Conservation (phyloP, 2,888 invertebrate genomes). For the Ametastegia equiseti region DNA sequence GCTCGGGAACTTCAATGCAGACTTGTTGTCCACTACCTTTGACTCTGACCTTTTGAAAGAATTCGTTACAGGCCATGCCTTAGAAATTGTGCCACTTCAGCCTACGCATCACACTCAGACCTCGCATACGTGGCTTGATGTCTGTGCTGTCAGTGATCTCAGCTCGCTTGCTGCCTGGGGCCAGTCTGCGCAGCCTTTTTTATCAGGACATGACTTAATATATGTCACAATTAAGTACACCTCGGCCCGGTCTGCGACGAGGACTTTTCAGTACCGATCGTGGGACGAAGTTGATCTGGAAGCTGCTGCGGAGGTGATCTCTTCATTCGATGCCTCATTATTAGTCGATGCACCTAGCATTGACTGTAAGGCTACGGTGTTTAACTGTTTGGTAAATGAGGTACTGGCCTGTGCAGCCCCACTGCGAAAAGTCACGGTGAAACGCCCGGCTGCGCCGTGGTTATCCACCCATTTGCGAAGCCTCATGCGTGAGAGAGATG, state of each 20-base stretch:
- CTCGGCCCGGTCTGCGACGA: neutral
- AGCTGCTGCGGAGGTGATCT: neutral
- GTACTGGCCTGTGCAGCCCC: neutral
- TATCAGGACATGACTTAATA: constrained; percentile 21
- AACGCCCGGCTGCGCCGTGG: constrained; percentile 52
- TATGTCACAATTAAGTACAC: neutral
- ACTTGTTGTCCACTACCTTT: neutral
- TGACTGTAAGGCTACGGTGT: neutral
- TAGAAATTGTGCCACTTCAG: constrained; percentile 22
- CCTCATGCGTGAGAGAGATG: neutral
- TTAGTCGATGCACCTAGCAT: neutral
- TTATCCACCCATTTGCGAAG: constrained; percentile 34
- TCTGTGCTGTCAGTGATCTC: constrained; percentile 26
- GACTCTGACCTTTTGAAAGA: neutral
- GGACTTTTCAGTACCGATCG: neutral
- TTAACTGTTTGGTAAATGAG: neutral
- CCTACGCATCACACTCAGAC: constrained; percentile 41
- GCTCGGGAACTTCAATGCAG: neutral
- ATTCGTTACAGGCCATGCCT: neutral
- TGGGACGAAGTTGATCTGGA: neutral
- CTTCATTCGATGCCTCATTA: too few relatives aligned
- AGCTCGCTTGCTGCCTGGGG: neutral
- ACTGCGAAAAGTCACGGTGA: constrained; percentile 47
- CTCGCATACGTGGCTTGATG: constrained; percentile 45
- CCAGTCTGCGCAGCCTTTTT: neutral